Evolutionary conservation across 1,140 invertebrate genomes (phyloP), one percentile per base, ranked within the genome.

Genomic region (Danaus melanippus): DNA sequence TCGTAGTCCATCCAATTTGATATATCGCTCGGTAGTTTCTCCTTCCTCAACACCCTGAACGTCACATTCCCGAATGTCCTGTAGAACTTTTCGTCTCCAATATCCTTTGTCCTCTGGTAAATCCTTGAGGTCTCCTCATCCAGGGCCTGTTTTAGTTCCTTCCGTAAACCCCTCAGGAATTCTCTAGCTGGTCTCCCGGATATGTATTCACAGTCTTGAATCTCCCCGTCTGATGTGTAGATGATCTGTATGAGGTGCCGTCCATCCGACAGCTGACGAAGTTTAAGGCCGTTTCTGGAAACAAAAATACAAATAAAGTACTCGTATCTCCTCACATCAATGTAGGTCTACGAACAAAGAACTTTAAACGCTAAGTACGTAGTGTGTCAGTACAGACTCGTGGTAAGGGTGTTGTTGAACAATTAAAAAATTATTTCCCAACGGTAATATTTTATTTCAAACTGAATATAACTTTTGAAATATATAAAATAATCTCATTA

Each of bases 181-280:
- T 89, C 83, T 63, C 82, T 76, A 0, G 89, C 87, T 17, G 86
- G 75, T 64, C 86, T 77, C 12, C 67, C 73, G 2, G 87, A 81
- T 15, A 92, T 74, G 65, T 90, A 90, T 74, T 93, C 91, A 69
- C 92, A 93, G 74, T 93, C 92, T 65, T 89, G 83, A 8, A 93
- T 76, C 21, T 81, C 76, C 59, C 87, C 85, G 42, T 87, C 81
- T 53, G 85, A 84, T 11, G 89, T 85, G 86, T 92, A 92, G 53
- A 93, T 92, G 10, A 92, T 71, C 76, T 93, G 92, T 9, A 93
- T 88, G 66, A 93, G 88, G 73, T 90, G 89, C 50, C 81, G 81
- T 12, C 91, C 91, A 60, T 92, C 89, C 3, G 90, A 90, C 50
- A 93, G 71, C 76, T 93, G 92, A 11, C 91, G 89, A 3, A 93